Evolutionary conservation across 2,888 invertebrate genomes (phyloP), one percentile per base, ranked within the genome.

Genomic region (Ganaspis brasiliensis): DNA sequence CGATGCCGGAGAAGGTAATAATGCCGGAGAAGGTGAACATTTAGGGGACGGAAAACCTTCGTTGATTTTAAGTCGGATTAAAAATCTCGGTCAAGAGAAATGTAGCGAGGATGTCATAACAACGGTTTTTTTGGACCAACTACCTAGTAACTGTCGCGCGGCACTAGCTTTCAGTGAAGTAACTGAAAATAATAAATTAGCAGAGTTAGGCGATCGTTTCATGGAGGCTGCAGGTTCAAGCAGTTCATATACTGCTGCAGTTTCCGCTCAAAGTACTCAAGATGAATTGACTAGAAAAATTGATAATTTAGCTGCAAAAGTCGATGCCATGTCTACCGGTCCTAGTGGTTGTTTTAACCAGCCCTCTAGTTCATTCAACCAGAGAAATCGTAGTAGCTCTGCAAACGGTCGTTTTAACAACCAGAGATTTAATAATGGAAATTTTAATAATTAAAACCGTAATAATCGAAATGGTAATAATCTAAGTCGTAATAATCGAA

Each of bases 81-180:
- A 72, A 0, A 72, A 45, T 12, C 12, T 77, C 1, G 55, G 55
- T 37, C 71, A 49, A 1, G 74, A 63, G 0, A 71, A 74, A n/a
- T 71, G 74, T 31, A 1, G 59, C 0, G 73, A 77, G 16, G 10
- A 49, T 0, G 37, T 77, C 1, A 14, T 72, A 19, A 74, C n/a
- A 21, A 37, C 56, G 1, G 14, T 77, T 6, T 77, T 74, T 49
- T 26, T 77, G 0, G 74, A 77, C 9, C 74, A 74, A 57, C 31
- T 77, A 0, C 56, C 21, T 10, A 16, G 19, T 21, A 19, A 21
- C 21, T 21, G 21, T 21, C 21, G 56, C 24, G 19, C 9, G 1
- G 52, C 72, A 6, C 35, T 76, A 1, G 70, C 73, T 3, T 52
- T 24, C n/a, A 73, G 52, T 40, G 19, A 9, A 0, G 24, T 37